Conservation (phyloP, 2,797 vertebrate genomes). For the Myotis pilosus region DNA sequence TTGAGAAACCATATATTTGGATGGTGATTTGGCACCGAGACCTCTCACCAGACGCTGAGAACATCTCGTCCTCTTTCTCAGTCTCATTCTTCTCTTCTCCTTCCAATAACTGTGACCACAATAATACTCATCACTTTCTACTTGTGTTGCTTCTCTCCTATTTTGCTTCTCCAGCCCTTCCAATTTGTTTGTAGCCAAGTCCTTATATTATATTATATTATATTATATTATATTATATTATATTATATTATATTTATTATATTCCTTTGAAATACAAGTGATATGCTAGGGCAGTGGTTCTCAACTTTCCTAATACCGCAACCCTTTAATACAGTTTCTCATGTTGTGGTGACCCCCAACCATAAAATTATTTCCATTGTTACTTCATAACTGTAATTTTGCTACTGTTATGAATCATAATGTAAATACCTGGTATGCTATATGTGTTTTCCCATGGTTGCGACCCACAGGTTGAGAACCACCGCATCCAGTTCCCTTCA, state of each 20-base stretch:
- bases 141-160: neutral
- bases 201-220: neutral
- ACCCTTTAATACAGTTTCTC: too few species aligned
- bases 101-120: constrained; percentile 61
- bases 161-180: constrained; percentile 26
- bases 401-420: too few species aligned
- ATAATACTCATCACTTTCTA: constrained; percentile 27
- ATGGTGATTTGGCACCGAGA: constrained; percentile 43
- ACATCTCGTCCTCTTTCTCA: constrained; percentile 42
- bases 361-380: too few species aligned
- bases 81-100: constrained; percentile 50
- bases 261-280: neutral
- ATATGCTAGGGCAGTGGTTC: neutral
- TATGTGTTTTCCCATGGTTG: too few species aligned
- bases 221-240: too few species aligned
- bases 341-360: too few species aligned
- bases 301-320: too few species aligned
- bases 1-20: constrained; percentile 62
- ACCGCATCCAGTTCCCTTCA: too few species aligned
- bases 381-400: too few species aligned
- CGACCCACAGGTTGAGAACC: too few species aligned
- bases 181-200: neutral
- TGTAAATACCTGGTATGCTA: too few species aligned
- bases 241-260: too few species aligned
- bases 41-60: constrained; percentile 44